Evolutionary conservation across 2,113 vertebrate genomes (phyloP).

Genomic region (Sinosuthora webbiana): DNA sequence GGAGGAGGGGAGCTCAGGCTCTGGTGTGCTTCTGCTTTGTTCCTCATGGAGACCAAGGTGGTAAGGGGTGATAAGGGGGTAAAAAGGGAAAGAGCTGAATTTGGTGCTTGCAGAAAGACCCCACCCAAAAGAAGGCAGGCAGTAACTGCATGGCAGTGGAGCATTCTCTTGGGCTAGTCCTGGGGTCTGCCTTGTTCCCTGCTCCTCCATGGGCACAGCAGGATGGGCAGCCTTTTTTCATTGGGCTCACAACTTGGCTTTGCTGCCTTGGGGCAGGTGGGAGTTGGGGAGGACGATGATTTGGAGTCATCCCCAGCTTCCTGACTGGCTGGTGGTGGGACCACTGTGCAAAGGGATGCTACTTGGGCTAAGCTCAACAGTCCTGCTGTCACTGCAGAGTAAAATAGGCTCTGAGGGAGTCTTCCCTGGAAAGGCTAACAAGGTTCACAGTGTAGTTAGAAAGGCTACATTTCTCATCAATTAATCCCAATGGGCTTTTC

Average conservation of each 20-base stretch:
- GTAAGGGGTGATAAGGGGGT: not conserved
- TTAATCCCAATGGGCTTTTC: not conserved
- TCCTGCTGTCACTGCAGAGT: not conserved
- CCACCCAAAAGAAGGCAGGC: not conserved
- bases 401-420: not conserved
- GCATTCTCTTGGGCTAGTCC: not conserved
- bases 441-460: not conserved
- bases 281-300: not conserved
- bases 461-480: not conserved
- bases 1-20: not conserved
- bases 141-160: rapidly evolving
- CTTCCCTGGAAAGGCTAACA: not conserved
- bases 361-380: rapidly evolving
- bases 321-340: not conserved
- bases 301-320: not conserved
- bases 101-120: not conserved
- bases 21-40: not conserved
- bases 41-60: not conserved
- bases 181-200: not conserved
- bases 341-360: not conserved
- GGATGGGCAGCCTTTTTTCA: not conserved
- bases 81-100: not conserved
- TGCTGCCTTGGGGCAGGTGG: not conserved
- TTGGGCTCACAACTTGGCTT: not conserved
- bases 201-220: rapidly evolving